A percentile compares a stretch with the other conserved stretches of the same genome.
These are phyloP conservation scores for Meiosimyza platycephala DNA, from an alignment of 2,888 invertebrate species.

Conservation along the genomic window DNA sequence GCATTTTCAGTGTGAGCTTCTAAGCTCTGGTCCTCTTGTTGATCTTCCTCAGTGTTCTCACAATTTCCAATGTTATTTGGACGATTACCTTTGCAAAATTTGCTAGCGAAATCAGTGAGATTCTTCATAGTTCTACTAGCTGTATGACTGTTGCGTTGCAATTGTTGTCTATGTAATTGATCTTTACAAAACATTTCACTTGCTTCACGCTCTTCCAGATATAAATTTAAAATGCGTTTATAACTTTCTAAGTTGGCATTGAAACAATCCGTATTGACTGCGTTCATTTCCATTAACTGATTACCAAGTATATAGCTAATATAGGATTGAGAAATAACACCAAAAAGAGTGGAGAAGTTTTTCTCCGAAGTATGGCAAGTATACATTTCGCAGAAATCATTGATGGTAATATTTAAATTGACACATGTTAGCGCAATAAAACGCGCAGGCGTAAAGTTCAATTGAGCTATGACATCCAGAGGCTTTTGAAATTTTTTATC, in stretches of 20 bases:
- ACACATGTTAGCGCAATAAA: conserved; percentile 58
- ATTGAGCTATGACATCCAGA: conserved; percentile 26
- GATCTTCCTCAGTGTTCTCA: conserved; percentile 48
- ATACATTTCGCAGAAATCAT: conserved; percentile 57
- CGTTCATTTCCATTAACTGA: conserved; percentile 56
- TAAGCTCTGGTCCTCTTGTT: too few relatives aligned
- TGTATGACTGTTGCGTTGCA: conserved; percentile 54
- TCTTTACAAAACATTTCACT: conserved; percentile 56
- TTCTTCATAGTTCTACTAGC: conserved; percentile 48
- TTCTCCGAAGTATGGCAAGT: conserved; percentile 53
- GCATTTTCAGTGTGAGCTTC: conserved; percentile 23
- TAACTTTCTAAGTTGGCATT: conserved; percentile 50
- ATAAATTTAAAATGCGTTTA: conserved; percentile 55
- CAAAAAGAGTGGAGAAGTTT: conserved; percentile 53
- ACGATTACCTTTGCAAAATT: conserved; percentile 62
- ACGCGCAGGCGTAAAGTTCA: conserved; percentile 55
- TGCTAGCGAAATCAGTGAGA: conserved; percentile 55
- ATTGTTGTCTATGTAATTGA: conserved; percentile 54
- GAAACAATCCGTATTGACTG: conserved; percentile 59
- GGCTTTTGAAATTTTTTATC: conserved; percentile 34
- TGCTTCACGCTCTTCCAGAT: conserved; percentile 57
- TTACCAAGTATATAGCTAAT: conserved; percentile 60
- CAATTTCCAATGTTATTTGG: conserved; percentile 60
- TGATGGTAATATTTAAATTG: conserved; percentile 53
- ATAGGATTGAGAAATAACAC: conserved; percentile 58